phyloP scores from a whole-genome alignment of 1,140 invertebrate species.

The Leptinotarsa defecta region DNA sequence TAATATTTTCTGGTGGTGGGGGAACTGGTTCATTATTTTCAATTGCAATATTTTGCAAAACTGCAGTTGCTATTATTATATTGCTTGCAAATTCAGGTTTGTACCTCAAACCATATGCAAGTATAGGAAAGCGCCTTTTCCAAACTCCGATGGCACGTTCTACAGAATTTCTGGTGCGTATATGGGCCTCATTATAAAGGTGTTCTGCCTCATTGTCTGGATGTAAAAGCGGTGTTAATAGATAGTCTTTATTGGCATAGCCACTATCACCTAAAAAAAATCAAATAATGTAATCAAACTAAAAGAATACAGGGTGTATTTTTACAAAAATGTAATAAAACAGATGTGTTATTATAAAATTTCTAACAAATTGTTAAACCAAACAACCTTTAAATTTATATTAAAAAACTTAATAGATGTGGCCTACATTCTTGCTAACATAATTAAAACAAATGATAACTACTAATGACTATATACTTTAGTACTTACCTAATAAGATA shows the following conservation, averaged over 20 bases:
- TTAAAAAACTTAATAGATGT: not conserved
- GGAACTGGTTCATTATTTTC: constrained; percentile 17
- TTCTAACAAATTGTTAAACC: constrained; percentile 23
- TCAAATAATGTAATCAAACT: constrained; percentile 8
- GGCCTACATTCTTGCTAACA: not conserved
- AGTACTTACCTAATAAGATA: constrained; percentile 21
- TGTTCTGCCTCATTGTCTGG: constrained; percentile 10
- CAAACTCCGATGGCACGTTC: constrained; percentile 25
- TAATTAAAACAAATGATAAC: not conserved
- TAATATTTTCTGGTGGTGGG: constrained; percentile 1
- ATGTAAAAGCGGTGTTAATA: constrained; percentile 30
- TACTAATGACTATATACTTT: not conserved
- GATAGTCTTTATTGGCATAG: constrained; percentile 24
- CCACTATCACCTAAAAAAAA: constrained; percentile 33
- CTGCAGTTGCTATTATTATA: constrained; percentile 18
- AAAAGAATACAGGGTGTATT: not conserved
- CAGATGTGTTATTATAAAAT: not conserved
- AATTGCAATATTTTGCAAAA: constrained; percentile 21
- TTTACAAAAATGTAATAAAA: not conserved
- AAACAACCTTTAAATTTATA: constrained; percentile 4
- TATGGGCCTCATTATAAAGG: constrained; percentile 23
- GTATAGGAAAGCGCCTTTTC: constrained; percentile 27
- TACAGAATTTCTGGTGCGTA: constrained; percentile 24
- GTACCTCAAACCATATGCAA: constrained; percentile 21
- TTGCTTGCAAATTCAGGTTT: constrained; percentile 1